Percentiles rank a stretch among this genome's conserved stretches.
Evolutionary conservation across 2,113 vertebrate species (phyloP).

Genomic region (Suricata suricatta): DNA sequence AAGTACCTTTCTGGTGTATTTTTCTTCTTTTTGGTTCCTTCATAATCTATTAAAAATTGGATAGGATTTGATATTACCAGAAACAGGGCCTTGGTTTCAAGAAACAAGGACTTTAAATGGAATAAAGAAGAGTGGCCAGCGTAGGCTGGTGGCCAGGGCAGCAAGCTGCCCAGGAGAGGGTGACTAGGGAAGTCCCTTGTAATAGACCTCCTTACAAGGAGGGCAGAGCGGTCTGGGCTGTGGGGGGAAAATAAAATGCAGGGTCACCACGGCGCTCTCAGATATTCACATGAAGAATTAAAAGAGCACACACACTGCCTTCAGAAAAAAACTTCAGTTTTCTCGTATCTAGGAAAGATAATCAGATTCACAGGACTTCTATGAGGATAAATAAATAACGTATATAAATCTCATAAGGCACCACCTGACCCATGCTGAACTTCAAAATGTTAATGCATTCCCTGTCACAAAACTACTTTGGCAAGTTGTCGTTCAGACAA

Average conservation of each 20-base stretch:
- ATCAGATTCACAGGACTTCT: neutral
- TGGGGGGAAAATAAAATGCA: neutral
- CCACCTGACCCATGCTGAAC: neutral
- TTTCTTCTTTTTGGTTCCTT: neutral
- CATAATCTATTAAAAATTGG: neutral
- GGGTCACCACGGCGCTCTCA: neutral
- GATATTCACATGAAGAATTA: neutral
- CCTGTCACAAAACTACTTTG: neutral
- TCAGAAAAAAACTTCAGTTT: neutral
- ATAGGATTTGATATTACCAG: neutral
- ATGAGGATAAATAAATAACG: neutral
- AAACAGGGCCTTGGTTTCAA: neutral
- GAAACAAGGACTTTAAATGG: neutral
- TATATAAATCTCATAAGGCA: neutral
- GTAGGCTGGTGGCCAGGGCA: neutral
- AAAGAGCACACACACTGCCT: neutral
- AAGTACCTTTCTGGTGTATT: neutral
- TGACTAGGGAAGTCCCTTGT: neutral
- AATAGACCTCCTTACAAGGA: neutral
- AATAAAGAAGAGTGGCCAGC: neutral
- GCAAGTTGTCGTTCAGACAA: neutral
- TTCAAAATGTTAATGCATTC: neutral
- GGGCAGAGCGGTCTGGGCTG: neutral
- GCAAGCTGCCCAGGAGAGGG: neutral
- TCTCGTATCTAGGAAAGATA: neutral